Conservation (phyloP, 2,797 vertebrate genomes). For the Trichosurus vulpecula region DNA sequence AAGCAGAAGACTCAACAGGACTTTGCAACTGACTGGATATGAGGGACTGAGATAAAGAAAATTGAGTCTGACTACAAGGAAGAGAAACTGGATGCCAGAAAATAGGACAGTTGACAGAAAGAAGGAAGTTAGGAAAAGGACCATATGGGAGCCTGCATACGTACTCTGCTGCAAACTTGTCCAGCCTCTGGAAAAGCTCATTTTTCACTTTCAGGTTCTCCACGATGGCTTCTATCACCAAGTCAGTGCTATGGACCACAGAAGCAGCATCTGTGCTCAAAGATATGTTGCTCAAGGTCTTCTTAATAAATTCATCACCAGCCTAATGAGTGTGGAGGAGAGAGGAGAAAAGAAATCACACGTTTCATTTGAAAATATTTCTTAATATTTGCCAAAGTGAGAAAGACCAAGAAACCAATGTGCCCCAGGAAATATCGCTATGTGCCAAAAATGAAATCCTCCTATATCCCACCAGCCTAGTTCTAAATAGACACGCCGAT, state of each 20-base stretch:
- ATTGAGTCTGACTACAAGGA: not conserved
- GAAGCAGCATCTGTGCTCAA: constrained; percentile 89
- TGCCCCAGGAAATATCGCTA: not conserved
- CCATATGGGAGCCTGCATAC: constrained; percentile 4
- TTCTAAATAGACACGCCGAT: not conserved
- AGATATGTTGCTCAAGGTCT: constrained; percentile 90
- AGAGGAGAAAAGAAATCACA: constrained; percentile 8
- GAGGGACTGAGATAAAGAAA: not conserved
- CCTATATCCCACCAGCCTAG: not conserved
- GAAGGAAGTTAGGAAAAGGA: constrained; percentile 21
- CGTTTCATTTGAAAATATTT: not conserved
- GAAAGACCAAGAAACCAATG: not conserved
- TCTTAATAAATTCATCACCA: constrained; percentile 91
- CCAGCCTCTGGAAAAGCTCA: constrained; percentile 91
- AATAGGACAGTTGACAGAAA: constrained; percentile 2
- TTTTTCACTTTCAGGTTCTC: constrained; percentile 94
- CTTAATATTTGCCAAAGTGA: not conserved
- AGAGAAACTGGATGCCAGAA: not conserved
- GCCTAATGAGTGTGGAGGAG: constrained; percentile 84
- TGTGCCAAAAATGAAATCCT: not conserved
- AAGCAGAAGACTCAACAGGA: not conserved
- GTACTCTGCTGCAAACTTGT: constrained; percentile 94
- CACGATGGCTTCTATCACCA: constrained; percentile 96
- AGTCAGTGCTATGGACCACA: constrained; percentile 89
- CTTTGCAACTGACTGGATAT: not conserved